Base-by-base conservation (phyloP, 1,140 invertebrate species). In the Drosophila eugracilis region DNA sequence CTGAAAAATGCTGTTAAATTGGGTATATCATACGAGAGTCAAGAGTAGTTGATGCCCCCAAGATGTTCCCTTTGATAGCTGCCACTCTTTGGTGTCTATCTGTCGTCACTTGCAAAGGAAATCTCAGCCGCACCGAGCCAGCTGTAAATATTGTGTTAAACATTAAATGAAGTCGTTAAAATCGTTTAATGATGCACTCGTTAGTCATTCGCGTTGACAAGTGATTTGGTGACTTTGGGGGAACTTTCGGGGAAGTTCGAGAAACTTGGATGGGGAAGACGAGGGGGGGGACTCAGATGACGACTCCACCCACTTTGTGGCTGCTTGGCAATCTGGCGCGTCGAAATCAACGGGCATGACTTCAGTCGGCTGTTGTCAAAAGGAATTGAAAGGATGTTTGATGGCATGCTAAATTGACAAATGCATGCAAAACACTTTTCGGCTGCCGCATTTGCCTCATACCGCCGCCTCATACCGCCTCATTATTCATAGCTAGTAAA, bases 121-220 rank as follows among this genome's bases (percentile, higher is more conserved):
- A 49, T 49, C 30, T 14, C 30, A 49, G 73, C 34, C 45, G 36
- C 28, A 48, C 21, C 10, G 36, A n/a, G 36, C 39, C 32, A 49
- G 78, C 75, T 79, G 80, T 85, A 85, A 85, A 85, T 84, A 81
- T 78, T 78, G 71, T 88, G 83, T 81, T 88, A 89, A 75, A 83
- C 78, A 81, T 69, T 78, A 75, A 76, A 89, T 89, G 84, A 88
- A 88, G 84, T 88, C 83, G 84, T 89, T 85, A 80, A 85, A 89
- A 81, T 78, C 65, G 59, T 89, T 81, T 89, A 84, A 85, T 89
- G 85, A 75, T 89, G 85, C 79, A 59, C 79, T 89, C 73, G 79
- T 89, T 89, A 89, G 77, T 80, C 78, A 69, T 42, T 66, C 57
- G 75, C 73, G 79, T 74, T 89, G 78, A 84, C 79, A 89, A 78